Base-by-base conservation (phyloP, 1,140 invertebrate genomes). In the Danaus melanippus region DNA sequence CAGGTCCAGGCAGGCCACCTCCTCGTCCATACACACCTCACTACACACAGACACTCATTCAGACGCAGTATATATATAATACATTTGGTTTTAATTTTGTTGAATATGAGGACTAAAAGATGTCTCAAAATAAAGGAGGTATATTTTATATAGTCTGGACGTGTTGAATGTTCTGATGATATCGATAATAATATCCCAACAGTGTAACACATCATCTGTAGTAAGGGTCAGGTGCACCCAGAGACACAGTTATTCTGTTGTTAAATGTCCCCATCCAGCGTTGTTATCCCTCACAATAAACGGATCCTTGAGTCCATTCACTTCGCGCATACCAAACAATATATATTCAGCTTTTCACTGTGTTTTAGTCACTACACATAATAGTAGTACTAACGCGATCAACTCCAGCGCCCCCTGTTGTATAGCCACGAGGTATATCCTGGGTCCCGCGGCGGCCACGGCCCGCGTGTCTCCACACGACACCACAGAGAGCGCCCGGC, bases 1-100 rank as follows among this genome's bases (percentile, higher is more conserved):
- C 11, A 99, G 92, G 86, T 99, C 98, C 21, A 99, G 74, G 87
- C 98, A 99, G 12, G 98, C 97, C 21, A 99, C 94, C 88, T 99
- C 98, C 78, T 97, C 92, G 42, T 97, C 93, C 83, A 98, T 90
- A 17, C 90, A 92, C 8, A 90, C 90, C 60, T 90, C 87, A 10
- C 90, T 91, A 68, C 42, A 71, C 60, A 40, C n/a, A 41, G 0
- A 50, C 17, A 32, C 7, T 7, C 9, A 12, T 9, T n/a, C n/a
- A 12, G 45, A 46, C 12, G 8, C 12, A n/a, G 32, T 5, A 12
- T 12, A 7, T 11, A 46, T 12, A 11, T 46, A 9, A n/a, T 12
- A 46, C 15, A 15, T 15, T 15, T 46, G 0, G 8, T 11, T 46
- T n/a, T 46, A 46, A 6, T 46, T 12, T 46, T 10, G 32, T 6